Evolutionary conservation across 2,888 invertebrate genomes (phyloP).

Genomic region (Trichogramma evanescens): DNA sequence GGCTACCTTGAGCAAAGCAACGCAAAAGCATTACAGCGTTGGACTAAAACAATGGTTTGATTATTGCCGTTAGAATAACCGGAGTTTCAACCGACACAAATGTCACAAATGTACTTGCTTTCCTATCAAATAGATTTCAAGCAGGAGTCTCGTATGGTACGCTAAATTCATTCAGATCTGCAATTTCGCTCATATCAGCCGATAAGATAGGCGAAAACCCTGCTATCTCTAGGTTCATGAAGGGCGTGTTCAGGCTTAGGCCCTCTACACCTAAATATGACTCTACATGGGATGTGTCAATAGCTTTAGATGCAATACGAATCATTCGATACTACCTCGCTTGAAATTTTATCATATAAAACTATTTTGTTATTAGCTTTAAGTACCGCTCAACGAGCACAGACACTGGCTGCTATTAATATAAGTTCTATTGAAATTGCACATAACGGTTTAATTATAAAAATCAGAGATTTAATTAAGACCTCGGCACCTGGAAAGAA

Average conservation of each 20-base stretch:
- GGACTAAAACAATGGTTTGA: neutral
- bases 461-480: too few species aligned
- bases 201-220: neutral
- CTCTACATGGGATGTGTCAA: conserved; percentile 4
- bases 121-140: neutral
- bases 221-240: conserved; percentile 7
- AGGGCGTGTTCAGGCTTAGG: conserved; percentile 4
- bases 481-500: too few species aligned
- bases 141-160: neutral
- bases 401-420: neutral
- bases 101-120: neutral
- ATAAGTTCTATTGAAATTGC: too few species aligned
- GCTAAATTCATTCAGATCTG: neutral
- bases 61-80: neutral
- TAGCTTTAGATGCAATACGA: conserved; percentile 7
- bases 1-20: neutral
- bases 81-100: neutral
- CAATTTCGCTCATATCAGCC: neutral
- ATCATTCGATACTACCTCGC: neutral
- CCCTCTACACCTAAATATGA: conserved; percentile 10
- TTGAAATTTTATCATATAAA: neutral
- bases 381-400: neutral
- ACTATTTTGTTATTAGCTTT: neutral
- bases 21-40: neutral
- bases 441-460: too few species aligned